These are phyloP conservation scores for Drosophila mayri DNA, from an alignment of 1,140 invertebrate genomes.

Conservation along the genomic window DNA sequence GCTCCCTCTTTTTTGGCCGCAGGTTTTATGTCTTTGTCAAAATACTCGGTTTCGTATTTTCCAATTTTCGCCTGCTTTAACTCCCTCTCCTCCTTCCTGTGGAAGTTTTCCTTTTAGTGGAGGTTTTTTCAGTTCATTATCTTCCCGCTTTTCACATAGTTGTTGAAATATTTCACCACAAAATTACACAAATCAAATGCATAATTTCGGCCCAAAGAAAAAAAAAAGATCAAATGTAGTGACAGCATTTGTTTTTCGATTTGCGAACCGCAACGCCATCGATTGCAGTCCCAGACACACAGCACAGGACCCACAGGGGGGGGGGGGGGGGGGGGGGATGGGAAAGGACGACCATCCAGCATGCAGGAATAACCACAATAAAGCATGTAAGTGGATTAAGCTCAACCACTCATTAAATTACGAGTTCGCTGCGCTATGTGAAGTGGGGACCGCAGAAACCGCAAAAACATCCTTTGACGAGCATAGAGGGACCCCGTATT, in stretches of 20 bases:
- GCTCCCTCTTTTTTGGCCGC: constrained; percentile 28
- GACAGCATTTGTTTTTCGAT: constrained; percentile 56
- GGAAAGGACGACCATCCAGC: background rate
- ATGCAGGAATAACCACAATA: constrained; percentile 55
- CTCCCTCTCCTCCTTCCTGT: background rate
- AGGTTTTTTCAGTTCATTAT: constrained; percentile 25
- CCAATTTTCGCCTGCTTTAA: constrained; percentile 30
- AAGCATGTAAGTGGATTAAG: constrained; percentile 73
- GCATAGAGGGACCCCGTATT: constrained; percentile 28
- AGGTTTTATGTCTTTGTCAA: constrained; percentile 52
- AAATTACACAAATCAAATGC: constrained; percentile 55
- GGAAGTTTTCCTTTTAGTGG: background rate
- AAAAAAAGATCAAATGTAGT: constrained; percentile 49
- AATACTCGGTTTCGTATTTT: constrained; percentile 38
- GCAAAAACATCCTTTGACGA: constrained; percentile 61
- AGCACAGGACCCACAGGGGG: background rate
- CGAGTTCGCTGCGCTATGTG: constrained; percentile 20
- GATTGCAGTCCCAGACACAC: constrained; percentile 27
- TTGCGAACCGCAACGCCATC: constrained; percentile 47
- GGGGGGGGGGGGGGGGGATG: background rate
- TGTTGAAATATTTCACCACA: constrained; percentile 30
- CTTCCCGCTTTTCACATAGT: constrained; percentile 1
- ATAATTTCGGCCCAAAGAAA: constrained; percentile 1
- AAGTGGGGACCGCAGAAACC: constrained; percentile 47
- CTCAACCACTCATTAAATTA: constrained; percentile 71